Base-by-base conservation (phyloP, 2,888 invertebrate species). In the Lobophora halterata region DNA sequence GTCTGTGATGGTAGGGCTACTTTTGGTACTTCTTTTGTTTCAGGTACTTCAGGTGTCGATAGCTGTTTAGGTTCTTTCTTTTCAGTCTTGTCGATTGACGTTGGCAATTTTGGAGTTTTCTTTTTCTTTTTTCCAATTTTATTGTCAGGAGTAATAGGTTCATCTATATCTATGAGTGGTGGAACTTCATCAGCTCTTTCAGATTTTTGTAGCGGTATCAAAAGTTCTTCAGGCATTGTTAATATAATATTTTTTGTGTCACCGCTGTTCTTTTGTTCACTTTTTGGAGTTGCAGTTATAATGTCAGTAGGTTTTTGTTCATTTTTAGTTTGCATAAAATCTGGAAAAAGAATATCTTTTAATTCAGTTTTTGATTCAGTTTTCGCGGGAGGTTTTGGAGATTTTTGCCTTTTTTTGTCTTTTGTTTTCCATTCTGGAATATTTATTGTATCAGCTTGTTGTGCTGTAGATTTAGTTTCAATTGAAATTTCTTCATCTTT, bases 51-150 rank as follows among this genome's bases (percentile, higher is more conserved):
- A 16, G 33, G 11, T 1, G 32, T 21, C 10, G 33, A 8, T 1
- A 23, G 18, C 9, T 33, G 26, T 26, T 32, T 44, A 18, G 36
- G 33, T 31, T 36, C 18, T 34, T 39, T 23, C 20, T 29, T 20
- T 13, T 38, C 25, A 20, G 19, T n/a, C 6, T 27, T 12, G 23
- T 32, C 23, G 13, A 24, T 17, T 7, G 26, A 1, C 28, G 31
- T 14, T 13, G 46, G 51, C 5, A 52, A 31, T 43, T 61, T 64
- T 0, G 61, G 65, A 1, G 59, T 58, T 25, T 74, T 74, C 26
- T 65, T 70, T 32, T 65, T 57, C 40, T 65, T 70, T 34, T 71
- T 73, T 12, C 51, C 47, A 5, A 49, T 14, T 52, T 61, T 65
- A 2, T 23, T 53, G 38, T 62, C 45, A 21, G 34, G 6, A 35